phyloP scores from a whole-genome alignment of 2,113 vertebrate genomes.

The Ginglymostoma cirratum region DNA sequence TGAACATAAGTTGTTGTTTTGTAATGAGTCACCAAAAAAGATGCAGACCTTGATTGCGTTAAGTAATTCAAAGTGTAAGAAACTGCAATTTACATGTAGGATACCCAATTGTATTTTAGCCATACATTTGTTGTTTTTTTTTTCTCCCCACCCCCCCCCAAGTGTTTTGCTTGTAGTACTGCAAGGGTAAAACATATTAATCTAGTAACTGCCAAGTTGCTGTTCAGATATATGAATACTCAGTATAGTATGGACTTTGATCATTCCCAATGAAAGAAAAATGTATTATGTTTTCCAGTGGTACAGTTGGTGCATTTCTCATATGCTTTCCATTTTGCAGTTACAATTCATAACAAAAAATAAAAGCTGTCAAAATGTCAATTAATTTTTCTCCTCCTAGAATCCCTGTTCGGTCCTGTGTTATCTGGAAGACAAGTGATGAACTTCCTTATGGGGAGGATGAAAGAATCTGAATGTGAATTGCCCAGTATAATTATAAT shows the following conservation, averaged over 20 bases:
- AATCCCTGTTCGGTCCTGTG: neutral
- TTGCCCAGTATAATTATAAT: too few relatives aligned
- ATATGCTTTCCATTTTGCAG: neutral
- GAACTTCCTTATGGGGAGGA: neutral
- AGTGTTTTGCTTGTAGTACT: neutral
- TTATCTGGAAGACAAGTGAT: neutral
- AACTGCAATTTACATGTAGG: neutral
- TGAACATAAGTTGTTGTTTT: neutral
- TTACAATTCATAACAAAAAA: constrained; percentile 1
- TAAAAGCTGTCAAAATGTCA: neutral
- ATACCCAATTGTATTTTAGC: neutral
- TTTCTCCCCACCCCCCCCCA: neutral
- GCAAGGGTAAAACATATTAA: neutral
- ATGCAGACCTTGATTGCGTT: neutral
- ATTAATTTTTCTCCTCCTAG: neutral
- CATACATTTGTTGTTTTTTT: neutral
- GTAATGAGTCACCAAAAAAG: neutral
- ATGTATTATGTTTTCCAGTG: neutral
- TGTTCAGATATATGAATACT: neutral
- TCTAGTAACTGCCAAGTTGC: neutral
- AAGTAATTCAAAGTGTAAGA: neutral
- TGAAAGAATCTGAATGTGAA: neutral
- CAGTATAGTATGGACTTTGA: neutral
- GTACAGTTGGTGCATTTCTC: neutral
- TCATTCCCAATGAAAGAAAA: neutral